These are phyloP conservation scores for Daphoenositta chrysoptera DNA, from an alignment of 2,113 vertebrate genomes.

Conservation along the genomic window DNA sequence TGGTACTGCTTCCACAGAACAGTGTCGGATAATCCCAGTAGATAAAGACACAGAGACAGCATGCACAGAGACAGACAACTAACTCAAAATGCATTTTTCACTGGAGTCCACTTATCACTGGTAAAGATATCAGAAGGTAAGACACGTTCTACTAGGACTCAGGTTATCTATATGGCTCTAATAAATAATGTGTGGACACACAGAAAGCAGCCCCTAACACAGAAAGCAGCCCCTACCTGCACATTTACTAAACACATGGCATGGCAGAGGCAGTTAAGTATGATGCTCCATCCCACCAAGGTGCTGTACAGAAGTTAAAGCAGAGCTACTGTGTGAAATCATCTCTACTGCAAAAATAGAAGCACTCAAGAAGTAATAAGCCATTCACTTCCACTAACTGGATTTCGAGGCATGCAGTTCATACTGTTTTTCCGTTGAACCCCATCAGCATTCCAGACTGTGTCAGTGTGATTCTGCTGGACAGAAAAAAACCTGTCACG, in stretches of 20 bases:
- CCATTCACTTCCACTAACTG: not conserved
- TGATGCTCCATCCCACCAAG: not conserved
- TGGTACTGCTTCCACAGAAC: not conserved
- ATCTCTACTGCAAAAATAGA: not conserved
- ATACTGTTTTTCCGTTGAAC: not conserved
- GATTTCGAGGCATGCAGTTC: not conserved
- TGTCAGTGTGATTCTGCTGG: not conserved
- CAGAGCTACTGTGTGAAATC: not conserved
- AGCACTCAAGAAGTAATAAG: not conserved
- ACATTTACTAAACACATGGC: not conserved
- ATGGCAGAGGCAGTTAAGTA: not conserved
- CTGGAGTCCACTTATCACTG: not conserved
- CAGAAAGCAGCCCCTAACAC: not conserved
- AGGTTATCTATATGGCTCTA: not conserved
- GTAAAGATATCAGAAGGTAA: not conserved
- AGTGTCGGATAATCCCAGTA: not conserved
- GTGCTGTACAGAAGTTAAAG: not conserved
- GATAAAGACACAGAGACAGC: not conserved
- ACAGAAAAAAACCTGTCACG: not conserved
- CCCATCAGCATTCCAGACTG: not conserved
- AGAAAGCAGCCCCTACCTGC: not conserved
- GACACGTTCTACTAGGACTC: fast-evolving
- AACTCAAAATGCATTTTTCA: not conserved
- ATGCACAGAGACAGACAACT: not conserved
- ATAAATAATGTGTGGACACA: not conserved